Evolutionary conservation across 2,113 vertebrate species (phyloP), one percentile per base, ranked within the genome.

Genomic region (Herpetotheres cachinnans): DNA sequence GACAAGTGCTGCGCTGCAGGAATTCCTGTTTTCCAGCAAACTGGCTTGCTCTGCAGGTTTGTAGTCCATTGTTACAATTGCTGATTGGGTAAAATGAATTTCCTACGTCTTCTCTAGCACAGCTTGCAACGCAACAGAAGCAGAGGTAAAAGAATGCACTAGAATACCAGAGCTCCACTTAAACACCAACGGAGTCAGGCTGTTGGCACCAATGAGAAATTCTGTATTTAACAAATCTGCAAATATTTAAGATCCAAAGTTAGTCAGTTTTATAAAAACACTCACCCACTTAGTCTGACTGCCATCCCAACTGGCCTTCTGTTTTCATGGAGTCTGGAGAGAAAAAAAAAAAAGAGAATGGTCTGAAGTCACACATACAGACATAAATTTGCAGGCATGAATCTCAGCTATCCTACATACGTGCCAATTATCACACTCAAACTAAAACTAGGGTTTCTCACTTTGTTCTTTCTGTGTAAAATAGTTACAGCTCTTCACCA

Each of bases 81-180:
- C 93, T 97, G 97, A 95, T 97, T 97, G 95, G 96, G 93, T 86
- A 97, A 97, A 97, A 96, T 96, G 87, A 96, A 96, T 96, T 95
- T 97, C 97, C 97, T 96, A 97, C 12, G 96, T 97, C 95, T 96
- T 97, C 97, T 97, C 96, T 97, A 97, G 94, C 84, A 96, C 96
- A 97, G 97, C 96, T 97, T 93, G 95, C 97, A 97, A 96, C 89
- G 96, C 91, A 96, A 96, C 96, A 97, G 94, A 96, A 94, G 96
- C 93, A 97, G 96, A 97, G 96, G 96, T 97, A 97, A 97, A 97
- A 96, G 96, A 97, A 96, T 97, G 96, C 96, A 97, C 95, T 96
- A 97, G 96, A 95, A 97, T 97, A 97, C 95, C 95, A 97, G 96
- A 97, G 96, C 95, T 97, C 97, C 97, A 95, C 93, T 95, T 97